phyloP scores from a whole-genome alignment of 2,888 invertebrate genomes.

The Neoscelio sp. region DNA sequence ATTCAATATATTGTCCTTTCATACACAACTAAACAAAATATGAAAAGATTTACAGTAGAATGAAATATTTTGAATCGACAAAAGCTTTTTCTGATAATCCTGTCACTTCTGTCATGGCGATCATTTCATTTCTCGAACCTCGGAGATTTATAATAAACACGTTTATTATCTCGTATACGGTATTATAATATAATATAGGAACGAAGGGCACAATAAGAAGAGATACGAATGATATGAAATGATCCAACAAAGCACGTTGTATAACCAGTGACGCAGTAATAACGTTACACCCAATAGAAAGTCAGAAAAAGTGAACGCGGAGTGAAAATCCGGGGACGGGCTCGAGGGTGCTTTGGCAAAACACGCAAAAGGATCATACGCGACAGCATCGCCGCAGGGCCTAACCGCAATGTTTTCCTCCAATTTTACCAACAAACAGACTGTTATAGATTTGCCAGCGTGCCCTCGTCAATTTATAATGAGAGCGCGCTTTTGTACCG shows the following conservation, averaged over 20 bases:
- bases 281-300: conserved; percentile 32
- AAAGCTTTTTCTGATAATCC: too few relatives aligned
- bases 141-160: too few relatives aligned
- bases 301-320: conserved; percentile 12
- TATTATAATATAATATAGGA: too few relatives aligned
- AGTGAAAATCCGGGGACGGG: conserved; percentile 28
- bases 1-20: too few relatives aligned
- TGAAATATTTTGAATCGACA: too few relatives aligned
- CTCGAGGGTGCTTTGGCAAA: conserved; percentile 63
- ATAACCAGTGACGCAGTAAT: conserved; percentile 9
- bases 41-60: too few relatives aligned
- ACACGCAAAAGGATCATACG: conserved; percentile 62
- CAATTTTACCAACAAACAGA: conserved; percentile 79
- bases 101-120: too few relatives aligned
- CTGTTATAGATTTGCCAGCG: conserved; percentile 76
- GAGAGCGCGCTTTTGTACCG: conserved; percentile 72
- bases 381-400: conserved; percentile 73
- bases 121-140: too few relatives aligned
- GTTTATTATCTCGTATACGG: too few relatives aligned
- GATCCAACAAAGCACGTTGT: conserved; percentile 7
- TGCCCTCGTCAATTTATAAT: conserved; percentile 76
- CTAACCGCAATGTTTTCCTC: conserved; percentile 78
- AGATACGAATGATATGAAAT: conserved; percentile 18
- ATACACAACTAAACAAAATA: too few relatives aligned
- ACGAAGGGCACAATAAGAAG: conserved; percentile 19